These are phyloP conservation scores for Ametastegia equiseti DNA, from an alignment of 2,888 invertebrate species.

Conservation along the genomic window DNA sequence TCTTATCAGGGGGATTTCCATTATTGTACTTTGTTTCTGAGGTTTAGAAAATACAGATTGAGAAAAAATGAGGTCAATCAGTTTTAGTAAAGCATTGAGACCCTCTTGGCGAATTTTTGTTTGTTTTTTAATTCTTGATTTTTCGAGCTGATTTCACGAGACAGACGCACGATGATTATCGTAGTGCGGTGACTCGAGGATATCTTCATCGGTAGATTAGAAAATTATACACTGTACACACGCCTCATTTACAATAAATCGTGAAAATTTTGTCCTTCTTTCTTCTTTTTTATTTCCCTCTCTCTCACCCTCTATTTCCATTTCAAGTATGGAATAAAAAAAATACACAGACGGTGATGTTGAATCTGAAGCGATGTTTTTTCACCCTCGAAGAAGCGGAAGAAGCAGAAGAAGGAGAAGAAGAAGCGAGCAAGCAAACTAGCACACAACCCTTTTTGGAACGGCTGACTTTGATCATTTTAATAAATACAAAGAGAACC, in stretches of 20 bases:
- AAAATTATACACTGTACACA: not conserved
- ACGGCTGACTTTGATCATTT: constrained; percentile 36
- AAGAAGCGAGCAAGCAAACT: not conserved
- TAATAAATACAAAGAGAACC: constrained; percentile 15
- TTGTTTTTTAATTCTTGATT: not conserved
- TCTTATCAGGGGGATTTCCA: too few species aligned
- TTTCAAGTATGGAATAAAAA: not conserved
- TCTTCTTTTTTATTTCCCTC: not conserved
- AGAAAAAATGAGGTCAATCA: too few species aligned
- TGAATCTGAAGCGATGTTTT: constrained; percentile 27
- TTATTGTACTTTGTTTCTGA: too few species aligned
- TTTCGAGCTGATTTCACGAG: not conserved
- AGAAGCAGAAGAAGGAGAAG: too few species aligned
- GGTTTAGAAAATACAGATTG: too few species aligned
- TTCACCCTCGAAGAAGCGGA: too few species aligned
- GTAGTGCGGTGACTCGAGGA: not conserved
- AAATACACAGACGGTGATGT: not conserved
- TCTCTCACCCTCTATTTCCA: not conserved
- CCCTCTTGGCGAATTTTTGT: too few species aligned
- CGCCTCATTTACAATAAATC: constrained; percentile 24
- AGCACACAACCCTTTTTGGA: not conserved
- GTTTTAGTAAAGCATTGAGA: too few species aligned
- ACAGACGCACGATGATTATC: not conserved
- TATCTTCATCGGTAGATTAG: not conserved
- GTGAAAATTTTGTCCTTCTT: not conserved